These are phyloP conservation scores for Ctenosaura bakeri DNA, from an alignment of 2,797 vertebrate species.

Conservation along the genomic window DNA sequence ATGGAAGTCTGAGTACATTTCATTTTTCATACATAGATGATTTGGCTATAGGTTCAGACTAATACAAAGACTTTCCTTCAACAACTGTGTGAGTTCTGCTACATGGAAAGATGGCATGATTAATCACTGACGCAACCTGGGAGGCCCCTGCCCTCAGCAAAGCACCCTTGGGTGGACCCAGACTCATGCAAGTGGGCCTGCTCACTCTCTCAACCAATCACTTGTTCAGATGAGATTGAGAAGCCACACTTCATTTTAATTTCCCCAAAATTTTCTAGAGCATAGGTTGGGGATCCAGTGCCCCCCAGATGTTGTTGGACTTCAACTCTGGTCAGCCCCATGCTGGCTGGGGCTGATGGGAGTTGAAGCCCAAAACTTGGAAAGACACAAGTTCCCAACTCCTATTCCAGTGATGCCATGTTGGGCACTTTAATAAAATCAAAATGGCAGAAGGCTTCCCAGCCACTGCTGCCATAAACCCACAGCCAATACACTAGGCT, in stretches of 20 bases:
- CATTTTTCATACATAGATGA: neutral
- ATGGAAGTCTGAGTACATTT: neutral
- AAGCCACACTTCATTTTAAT: neutral
- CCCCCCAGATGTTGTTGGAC: neutral
- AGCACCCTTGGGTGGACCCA: neutral
- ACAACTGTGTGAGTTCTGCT: neutral
- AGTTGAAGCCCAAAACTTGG: neutral
- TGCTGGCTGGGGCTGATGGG: neutral
- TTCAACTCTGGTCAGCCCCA: neutral
- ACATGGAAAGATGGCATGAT: neutral
- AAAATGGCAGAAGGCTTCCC: neutral
- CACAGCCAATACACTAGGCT: neutral
- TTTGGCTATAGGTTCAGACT: constrained; percentile 33
- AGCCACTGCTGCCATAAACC: neutral
- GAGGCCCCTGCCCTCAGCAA: neutral
- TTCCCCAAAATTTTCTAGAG: neutral
- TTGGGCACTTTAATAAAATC: neutral
- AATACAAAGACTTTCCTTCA: constrained; percentile 36
- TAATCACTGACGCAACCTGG: neutral
- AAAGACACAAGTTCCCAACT: neutral
- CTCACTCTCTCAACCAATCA: neutral
- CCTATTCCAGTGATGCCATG: neutral
- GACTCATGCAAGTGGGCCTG: neutral
- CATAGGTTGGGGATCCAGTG: neutral
- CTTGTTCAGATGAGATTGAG: too few species aligned